Conservation (phyloP, 1,140 invertebrate species). For the Pseudomyrmex gracilis region DNA sequence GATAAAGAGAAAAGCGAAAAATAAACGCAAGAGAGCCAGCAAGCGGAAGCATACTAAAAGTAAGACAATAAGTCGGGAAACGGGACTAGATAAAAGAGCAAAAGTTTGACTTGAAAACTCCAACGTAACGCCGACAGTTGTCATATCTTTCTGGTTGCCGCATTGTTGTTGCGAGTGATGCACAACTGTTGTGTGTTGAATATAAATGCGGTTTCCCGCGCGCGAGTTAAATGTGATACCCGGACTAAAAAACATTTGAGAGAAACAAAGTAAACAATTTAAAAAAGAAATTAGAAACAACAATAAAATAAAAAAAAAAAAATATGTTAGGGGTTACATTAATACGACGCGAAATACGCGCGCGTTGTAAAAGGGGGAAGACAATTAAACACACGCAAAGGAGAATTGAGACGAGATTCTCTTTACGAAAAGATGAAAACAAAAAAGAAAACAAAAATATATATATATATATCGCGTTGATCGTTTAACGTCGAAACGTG, state of each 20-base stretch:
- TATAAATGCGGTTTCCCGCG: neutral
- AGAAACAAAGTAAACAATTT: neutral
- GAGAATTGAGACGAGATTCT: neutral
- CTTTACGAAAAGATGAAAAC: constrained; percentile 1
- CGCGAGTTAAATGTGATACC: neutral
- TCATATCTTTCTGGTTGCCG: neutral
- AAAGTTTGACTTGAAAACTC: constrained; percentile 26
- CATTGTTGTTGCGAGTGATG: constrained; percentile 15
- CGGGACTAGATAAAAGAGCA: constrained; percentile 14
- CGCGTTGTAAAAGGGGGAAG: neutral
- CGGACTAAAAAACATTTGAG: neutral
- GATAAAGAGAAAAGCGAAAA: constrained; percentile 10
- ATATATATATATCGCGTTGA: constrained; percentile 13
- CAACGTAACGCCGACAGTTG: neutral
- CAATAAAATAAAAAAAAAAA: neutral
- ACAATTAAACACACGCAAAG: neutral
- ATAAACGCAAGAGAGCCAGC: constrained; percentile 29
- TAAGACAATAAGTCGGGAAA: constrained; percentile 39
- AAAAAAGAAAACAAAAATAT: no score
- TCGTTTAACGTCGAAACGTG: constrained; percentile 43
- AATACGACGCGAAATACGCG: neutral
- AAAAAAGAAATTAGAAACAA: neutral
- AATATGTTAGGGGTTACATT: neutral
- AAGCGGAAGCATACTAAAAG: constrained; percentile 22
- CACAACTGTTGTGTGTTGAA: neutral